These are phyloP conservation scores for Epinotia nisella DNA, from an alignment of 2,888 invertebrate species.

Conservation along the genomic window DNA sequence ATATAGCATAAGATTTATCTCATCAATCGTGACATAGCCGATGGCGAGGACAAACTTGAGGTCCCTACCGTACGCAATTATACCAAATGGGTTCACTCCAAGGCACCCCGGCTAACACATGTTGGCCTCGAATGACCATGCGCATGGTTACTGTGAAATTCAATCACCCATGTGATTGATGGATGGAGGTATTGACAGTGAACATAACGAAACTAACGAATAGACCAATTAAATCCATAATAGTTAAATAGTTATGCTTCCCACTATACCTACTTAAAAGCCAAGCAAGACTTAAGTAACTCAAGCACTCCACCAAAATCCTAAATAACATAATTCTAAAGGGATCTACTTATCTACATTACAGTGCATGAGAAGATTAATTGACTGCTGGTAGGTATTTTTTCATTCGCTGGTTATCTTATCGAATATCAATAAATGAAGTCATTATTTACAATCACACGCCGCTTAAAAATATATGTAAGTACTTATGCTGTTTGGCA, in stretches of 20 bases:
- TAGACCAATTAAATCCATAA: constrained; percentile 24
- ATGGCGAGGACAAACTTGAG: constrained; percentile 77
- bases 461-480: neutral
- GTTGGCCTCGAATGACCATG: constrained; percentile 69
- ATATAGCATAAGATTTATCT: constrained; percentile 46
- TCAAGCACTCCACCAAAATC: no score
- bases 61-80: constrained; percentile 75
- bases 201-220: constrained; percentile 17
- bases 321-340: no score
- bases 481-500: no score
- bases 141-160: constrained; percentile 71
- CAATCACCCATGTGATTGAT: constrained; percentile 66
- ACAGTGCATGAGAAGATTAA: no score
- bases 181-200: constrained; percentile 50
- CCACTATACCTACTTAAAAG: no score
- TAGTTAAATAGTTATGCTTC: no score
- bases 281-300: no score
- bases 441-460: no score
- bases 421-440: no score
- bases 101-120: constrained; percentile 74
- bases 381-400: no score
- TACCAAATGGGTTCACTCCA: constrained; percentile 79
- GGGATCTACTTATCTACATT: no score
- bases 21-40: constrained; percentile 62
- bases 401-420: no score